Evolutionary conservation across 2,888 invertebrate genomes (phyloP).

Genomic region (Chalcis sispes): DNA sequence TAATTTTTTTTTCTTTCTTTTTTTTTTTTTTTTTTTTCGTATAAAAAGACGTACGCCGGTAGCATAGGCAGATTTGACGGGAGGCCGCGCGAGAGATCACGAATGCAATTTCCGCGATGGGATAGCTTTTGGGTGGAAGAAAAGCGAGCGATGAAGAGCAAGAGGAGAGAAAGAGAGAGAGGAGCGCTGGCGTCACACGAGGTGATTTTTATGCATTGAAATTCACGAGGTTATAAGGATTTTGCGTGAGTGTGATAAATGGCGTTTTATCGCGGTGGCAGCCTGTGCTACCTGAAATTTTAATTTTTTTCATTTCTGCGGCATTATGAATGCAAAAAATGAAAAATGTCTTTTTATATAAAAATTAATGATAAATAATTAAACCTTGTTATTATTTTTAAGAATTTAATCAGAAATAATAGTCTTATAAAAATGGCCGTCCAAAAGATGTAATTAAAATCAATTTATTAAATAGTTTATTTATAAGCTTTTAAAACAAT

Average conservation of each 20-base stretch:
- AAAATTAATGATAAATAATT: no score
- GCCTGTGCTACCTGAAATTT: slow-evolving; percentile 31
- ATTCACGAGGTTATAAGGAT: slow-evolving; percentile 45
- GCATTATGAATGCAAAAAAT: background rate
- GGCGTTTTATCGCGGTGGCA: slow-evolving; percentile 25
- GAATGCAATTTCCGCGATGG: slow-evolving; percentile 57
- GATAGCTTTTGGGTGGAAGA: slow-evolving; percentile 45
- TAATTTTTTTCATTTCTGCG: slow-evolving; percentile 38
- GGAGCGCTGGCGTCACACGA: background rate
- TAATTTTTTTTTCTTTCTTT: slow-evolving; percentile 3
- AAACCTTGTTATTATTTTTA: no score
- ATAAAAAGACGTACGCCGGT: background rate
- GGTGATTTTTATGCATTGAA: slow-evolving; percentile 55
- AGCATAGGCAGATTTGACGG: slow-evolving; percentile 24
- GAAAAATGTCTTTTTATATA: no score
- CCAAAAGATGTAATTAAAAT: no score
- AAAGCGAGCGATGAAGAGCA: background rate
- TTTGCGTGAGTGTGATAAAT: slow-evolving; percentile 49
- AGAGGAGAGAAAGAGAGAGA: background rate
- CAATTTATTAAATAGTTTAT: no score
- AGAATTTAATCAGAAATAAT: no score
- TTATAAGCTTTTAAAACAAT: no score
- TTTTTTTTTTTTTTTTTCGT: slow-evolving; percentile 1
- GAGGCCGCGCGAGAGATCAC: slow-evolving; percentile 50
- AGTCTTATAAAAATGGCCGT: no score